Conservation (phyloP, 1,140 invertebrate genomes). For the Drosophila orosa region DNA sequence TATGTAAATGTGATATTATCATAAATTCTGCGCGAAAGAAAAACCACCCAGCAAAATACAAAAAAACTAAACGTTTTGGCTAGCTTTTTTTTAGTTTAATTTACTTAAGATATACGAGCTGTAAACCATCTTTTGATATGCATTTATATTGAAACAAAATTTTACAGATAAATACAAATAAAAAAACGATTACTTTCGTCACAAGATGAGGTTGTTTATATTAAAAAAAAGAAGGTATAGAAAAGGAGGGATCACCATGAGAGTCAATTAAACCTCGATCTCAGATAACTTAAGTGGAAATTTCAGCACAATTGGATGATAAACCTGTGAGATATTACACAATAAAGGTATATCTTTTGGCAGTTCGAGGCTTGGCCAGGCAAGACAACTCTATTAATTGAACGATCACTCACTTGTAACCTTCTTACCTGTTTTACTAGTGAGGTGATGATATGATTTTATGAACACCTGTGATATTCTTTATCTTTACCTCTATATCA, state of each 20-base stretch:
- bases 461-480: neutral
- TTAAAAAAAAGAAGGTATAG: no score
- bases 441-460: neutral
- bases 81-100: slow-evolving; percentile 33
- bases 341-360: neutral
- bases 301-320: neutral
- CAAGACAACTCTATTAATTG: neutral
- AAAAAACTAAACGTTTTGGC: slow-evolving; percentile 20
- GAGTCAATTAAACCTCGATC: no score
- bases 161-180: slow-evolving; percentile 11
- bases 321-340: neutral
- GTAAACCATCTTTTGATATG: slow-evolving; percentile 28
- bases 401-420: neutral
- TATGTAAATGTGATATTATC: slow-evolving; percentile 78
- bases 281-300: no score
- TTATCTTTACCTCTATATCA: neutral
- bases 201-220: neutral
- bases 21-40: slow-evolving; percentile 59
- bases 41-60: slow-evolving; percentile 1
- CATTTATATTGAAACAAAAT: slow-evolving; percentile 22
- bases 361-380: neutral
- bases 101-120: slow-evolving; percentile 35
- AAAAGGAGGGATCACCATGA: no score
- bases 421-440: neutral
- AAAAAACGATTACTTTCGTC: slow-evolving; percentile 6